Percentiles rank a stretch among this genome's conserved stretches.
These are phyloP conservation scores for Burhinus oedicnemus DNA, from an alignment of 2,113 vertebrate genomes.

Conservation along the genomic window DNA sequence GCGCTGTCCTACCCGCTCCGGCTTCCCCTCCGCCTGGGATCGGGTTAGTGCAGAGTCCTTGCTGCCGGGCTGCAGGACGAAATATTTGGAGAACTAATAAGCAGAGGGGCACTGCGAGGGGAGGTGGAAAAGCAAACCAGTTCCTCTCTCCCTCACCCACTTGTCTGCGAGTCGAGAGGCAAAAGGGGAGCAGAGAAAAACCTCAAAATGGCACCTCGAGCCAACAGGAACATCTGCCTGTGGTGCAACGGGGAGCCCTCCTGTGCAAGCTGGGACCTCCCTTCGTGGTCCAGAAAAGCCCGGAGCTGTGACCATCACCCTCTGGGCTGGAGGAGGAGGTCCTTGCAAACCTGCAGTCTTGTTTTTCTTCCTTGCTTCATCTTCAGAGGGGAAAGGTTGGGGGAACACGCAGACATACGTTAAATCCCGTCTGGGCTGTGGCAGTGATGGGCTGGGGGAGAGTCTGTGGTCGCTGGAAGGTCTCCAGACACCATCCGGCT, in stretches of 20 bases:
- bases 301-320: not conserved
- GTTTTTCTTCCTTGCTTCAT: not conserved
- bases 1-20: not conserved
- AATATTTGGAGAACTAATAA: conserved; percentile 55
- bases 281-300: not conserved
- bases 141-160: not conserved
- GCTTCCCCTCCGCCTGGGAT: not conserved
- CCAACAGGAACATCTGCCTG: not conserved
- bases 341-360: not conserved
- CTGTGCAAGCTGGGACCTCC: not conserved
- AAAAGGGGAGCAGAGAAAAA: not conserved
- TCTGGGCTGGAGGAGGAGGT: not conserved
- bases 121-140: not conserved
- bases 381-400: not conserved
- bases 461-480: conserved; percentile 38
- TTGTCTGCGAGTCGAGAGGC: not conserved
- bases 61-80: not conserved
- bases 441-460: conserved; percentile 51
- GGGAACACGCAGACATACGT: not conserved
- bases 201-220: not conserved
- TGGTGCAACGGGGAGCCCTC: accelerated
- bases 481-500: conserved; percentile 37
- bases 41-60: not conserved
- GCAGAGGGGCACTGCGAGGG: conserved; percentile 46
- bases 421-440: not conserved